phyloP scores from a whole-genome alignment of 1,140 invertebrate species.

The Armadillidium nasatum region DNA sequence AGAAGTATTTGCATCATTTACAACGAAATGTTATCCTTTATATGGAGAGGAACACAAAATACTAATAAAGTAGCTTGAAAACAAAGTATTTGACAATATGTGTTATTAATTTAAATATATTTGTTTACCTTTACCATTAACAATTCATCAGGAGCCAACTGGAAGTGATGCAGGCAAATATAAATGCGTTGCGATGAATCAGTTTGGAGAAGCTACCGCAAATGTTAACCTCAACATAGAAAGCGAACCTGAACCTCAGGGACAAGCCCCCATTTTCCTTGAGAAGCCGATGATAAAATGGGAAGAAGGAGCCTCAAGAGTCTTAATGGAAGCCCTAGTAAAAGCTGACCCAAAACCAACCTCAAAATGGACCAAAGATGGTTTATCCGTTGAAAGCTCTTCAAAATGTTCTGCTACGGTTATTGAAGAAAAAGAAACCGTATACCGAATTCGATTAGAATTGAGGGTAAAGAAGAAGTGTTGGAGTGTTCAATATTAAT shows the following conservation, averaged over 20 bases:
- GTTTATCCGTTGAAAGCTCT: conserved; percentile 63
- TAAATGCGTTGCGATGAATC: conserved; percentile 93
- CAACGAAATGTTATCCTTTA: too few relatives aligned
- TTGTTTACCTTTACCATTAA: neutral
- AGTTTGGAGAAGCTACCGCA: conserved; percentile 94
- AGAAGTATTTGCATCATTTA: too few relatives aligned
- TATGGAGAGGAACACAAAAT: too few relatives aligned
- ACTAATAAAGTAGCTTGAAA: too few relatives aligned
- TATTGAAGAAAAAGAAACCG: conserved; percentile 68
- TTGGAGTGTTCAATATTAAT: neutral
- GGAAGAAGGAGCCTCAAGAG: conserved; percentile 81
- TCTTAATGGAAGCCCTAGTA: conserved; percentile 96
- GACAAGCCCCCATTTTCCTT: conserved; percentile 93
- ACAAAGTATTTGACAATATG: too few relatives aligned
- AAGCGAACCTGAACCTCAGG: conserved; percentile 83
- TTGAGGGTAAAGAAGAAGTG: conserved; percentile 59
- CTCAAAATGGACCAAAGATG: conserved; percentile 74
- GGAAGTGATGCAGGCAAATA: conserved; percentile 94
- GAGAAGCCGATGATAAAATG: conserved; percentile 95
- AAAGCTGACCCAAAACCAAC: conserved; percentile 88
- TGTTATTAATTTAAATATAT: neutral
- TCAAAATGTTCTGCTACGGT: conserved; percentile 72
- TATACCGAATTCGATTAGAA: conserved; percentile 84
- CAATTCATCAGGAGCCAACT: conserved; percentile 72
- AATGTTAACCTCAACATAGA: conserved; percentile 98